phyloP scores from a whole-genome alignment of 2,888 invertebrate genomes.

The Morpho achilles region DNA sequence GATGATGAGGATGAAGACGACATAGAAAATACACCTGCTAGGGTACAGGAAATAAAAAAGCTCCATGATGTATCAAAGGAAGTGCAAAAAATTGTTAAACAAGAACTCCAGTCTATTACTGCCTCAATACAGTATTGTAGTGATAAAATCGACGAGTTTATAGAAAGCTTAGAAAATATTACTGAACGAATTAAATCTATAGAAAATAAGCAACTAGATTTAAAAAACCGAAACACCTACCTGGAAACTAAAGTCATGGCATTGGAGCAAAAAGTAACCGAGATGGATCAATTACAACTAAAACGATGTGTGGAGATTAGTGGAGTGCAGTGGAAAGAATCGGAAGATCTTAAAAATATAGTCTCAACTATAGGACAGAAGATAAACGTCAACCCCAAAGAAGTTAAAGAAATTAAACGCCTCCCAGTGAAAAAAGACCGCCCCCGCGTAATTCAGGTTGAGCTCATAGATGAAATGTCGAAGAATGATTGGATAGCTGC shows the following conservation, averaged over 20 bases:
- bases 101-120: neutral
- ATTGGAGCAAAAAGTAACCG: constrained; percentile 3
- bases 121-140: neutral
- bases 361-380: neutral
- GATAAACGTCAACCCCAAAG: neutral
- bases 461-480: neutral
- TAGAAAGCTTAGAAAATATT: neutral
- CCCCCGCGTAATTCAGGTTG: constrained; percentile 2
- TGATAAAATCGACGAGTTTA: neutral
- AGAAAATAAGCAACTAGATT: constrained; percentile 1
- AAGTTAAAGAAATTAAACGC: constrained; percentile 4
- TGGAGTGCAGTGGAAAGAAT: constrained; percentile 4
- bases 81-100: neutral
- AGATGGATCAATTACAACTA: constrained; percentile 2
- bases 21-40: neutral
- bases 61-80: neutral
- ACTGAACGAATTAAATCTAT: neutral
- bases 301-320: constrained; percentile 6
- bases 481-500: constrained; percentile 4
- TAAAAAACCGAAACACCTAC: constrained; percentile 6
- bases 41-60: neutral
- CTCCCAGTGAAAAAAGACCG: constrained; percentile 3
- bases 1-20: neutral
- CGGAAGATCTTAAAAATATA: constrained; percentile 5
- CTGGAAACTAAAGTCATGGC: constrained; percentile 9